Evolutionary conservation across 2,797 vertebrate species (phyloP).

Genomic region (Momotus momota): DNA sequence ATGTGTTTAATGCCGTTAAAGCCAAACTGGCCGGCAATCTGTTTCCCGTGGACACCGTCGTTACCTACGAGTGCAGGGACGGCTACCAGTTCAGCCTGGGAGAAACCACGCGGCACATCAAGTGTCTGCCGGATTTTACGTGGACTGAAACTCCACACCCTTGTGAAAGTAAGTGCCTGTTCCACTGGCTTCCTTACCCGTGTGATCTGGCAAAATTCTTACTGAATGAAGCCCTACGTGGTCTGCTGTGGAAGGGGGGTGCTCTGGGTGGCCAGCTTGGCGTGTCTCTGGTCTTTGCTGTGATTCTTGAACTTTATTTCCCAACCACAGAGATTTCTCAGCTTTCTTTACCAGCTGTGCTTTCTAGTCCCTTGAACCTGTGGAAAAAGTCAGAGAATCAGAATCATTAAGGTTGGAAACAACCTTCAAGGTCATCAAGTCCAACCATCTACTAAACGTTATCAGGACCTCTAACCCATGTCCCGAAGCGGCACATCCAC

Average conservation of each 20-base stretch:
- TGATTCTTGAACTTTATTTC: neutral
- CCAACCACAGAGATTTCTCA: neutral
- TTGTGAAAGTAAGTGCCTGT: neutral
- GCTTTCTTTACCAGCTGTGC: neutral
- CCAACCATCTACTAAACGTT: too few relatives aligned
- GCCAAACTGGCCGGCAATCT: neutral
- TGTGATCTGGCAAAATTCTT: neutral
- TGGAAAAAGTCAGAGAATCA: neutral
- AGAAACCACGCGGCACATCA: neutral
- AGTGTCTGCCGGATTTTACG: neutral
- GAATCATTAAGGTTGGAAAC: too few relatives aligned
- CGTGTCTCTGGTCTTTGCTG: neutral
- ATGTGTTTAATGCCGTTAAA: neutral
- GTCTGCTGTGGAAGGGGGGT: neutral
- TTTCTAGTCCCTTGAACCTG: neutral
- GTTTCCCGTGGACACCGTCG: neutral
- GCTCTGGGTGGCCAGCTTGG: neutral
- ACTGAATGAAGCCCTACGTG: accelerated
- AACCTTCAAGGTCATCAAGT: too few relatives aligned
- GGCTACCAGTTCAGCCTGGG: neutral
- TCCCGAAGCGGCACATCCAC: too few relatives aligned
- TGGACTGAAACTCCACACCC: neutral
- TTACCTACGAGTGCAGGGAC: conserved; percentile 12
- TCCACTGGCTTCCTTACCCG: neutral
- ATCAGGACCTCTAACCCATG: too few relatives aligned